Base-by-base conservation (phyloP, 2,888 invertebrate genomes). In the Rambutsinella grinnellia region DNA sequence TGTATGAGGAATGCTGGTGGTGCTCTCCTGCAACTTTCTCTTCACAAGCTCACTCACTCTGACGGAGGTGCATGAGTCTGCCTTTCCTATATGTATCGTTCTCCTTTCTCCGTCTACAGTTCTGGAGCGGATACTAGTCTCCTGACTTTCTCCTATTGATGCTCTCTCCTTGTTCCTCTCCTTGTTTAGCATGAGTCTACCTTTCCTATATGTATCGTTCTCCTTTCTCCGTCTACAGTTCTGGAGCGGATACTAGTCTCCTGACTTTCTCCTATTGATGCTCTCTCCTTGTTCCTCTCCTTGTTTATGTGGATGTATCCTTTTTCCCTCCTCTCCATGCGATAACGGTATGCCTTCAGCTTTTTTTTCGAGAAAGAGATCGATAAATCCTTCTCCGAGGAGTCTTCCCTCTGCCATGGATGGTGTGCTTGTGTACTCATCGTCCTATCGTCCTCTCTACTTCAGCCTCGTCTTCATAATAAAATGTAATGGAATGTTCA, bases 331-430 rank as follows among this genome's bases (percentile, higher is more conserved):
- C 51, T 66, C 56, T 70, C 65, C 63, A 56, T 70, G 58, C 76
- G 66, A 76, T 66, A 76, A 71, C 62, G 70, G 65, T 65, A 71
- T 76, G 69, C 66, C 63, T 65, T n/a, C n/a, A n/a, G n/a, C n/a
- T n/a, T n/a, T n/a, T n/a, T n/a, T 70, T 66, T 76, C 71, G 54
- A 53, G 70, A 65, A 65, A 65, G 62, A 60, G 76, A 81, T 81
- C 81, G 79, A 81, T 81, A 81, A 79, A 79, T 81, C 76, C 68
- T 78, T 76, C 79, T 61, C 71, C 53, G 63, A 78, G 74, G 79
- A 71, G 74, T 78, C 79, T 75, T 70, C 69, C 63, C 36, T 36
- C 36, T 5, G 36, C 36, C 6, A 13, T 36, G 36, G 36, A 5
- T 36, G 13, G 36, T 36, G 36, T 36, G 36, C 36, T n/a, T 5